Percentiles rank a stretch among this genome's conserved stretches.
These are phyloP conservation scores for Lacerta agilis DNA, from an alignment of 2,797 vertebrate species.

Conservation along the genomic window DNA sequence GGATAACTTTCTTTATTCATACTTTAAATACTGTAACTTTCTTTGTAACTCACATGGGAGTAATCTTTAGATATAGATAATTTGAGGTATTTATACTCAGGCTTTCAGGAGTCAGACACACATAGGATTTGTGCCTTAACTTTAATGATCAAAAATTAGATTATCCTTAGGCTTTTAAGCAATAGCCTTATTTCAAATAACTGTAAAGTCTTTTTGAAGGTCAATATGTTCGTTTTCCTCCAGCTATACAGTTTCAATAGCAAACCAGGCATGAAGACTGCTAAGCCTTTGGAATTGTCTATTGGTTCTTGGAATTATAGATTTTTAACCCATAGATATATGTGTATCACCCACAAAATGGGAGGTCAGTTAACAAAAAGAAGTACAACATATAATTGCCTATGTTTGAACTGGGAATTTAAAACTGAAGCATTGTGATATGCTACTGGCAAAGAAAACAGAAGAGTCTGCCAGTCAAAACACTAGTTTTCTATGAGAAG, in stretches of 20 bases:
- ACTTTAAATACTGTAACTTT: conserved; percentile 30
- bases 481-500: conserved; percentile 23
- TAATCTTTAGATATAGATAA: conserved; percentile 46
- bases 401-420: conserved; percentile 52
- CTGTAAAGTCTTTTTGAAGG: conserved; percentile 59
- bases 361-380: conserved; percentile 66
- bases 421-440: conserved; percentile 59
- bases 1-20: conserved; percentile 2
- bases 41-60: conserved; percentile 42
- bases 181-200: conserved; percentile 53
- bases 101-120: conserved; percentile 37
- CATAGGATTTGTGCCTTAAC: conserved; percentile 16
- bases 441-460: conserved; percentile 43
- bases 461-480: not conserved
- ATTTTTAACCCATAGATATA: conserved; percentile 74
- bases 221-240: conserved; percentile 71
- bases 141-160: conserved; percentile 53
- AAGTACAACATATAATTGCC: conserved; percentile 57
- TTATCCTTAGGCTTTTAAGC: conserved; percentile 40
- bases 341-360: conserved; percentile 69
- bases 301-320: conserved; percentile 73
- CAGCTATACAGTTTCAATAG: conserved; percentile 64
- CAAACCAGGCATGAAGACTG: conserved; percentile 65
- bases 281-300: conserved; percentile 73
- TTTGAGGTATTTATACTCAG: conserved; percentile 35